These are phyloP conservation scores for Tetramorium parvispinum DNA, from an alignment of 1,140 invertebrate species.

Conservation along the genomic window DNA sequence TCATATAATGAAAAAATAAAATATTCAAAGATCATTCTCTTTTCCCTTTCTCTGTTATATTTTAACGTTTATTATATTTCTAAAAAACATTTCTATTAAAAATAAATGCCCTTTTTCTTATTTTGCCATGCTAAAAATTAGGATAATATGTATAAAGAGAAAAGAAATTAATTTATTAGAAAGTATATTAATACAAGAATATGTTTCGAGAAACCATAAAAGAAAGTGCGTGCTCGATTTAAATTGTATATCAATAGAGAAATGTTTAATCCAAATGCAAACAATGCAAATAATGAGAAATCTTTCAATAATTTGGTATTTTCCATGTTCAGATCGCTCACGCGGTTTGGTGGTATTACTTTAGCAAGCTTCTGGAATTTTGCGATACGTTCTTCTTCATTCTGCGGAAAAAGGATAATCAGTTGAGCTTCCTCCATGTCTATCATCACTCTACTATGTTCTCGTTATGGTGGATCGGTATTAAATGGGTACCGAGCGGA, in stretches of 20 bases:
- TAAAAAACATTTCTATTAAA: neutral
- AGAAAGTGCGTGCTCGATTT: neutral
- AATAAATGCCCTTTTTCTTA: neutral
- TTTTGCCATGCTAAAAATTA: neutral
- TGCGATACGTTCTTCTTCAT: conserved; percentile 97
- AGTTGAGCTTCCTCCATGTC: conserved; percentile 95
- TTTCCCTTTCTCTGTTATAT: neutral
- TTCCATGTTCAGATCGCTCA: conserved; percentile 91
- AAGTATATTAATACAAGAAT: neutral
- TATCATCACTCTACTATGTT: conserved; percentile 98
- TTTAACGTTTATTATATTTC: neutral
- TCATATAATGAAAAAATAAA: neutral
- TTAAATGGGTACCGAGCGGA: conserved; percentile 98
- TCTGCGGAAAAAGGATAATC: conserved; percentile 94
- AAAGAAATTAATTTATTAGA: neutral
- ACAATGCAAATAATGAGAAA: neutral
- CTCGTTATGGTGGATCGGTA: conserved; percentile 97
- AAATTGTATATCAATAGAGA: neutral
- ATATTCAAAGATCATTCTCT: neutral
- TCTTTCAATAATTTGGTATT: neutral
- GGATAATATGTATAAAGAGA: neutral
- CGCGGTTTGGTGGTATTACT: conserved; percentile 98
- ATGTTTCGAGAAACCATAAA: neutral
- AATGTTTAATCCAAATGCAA: neutral
- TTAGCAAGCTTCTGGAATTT: conserved; percentile 97